A percentile compares a stretch with the other conserved stretches of the same genome.
Conservation (phyloP, 2,113 vertebrate species). For the Cheilinus undulatus region DNA sequence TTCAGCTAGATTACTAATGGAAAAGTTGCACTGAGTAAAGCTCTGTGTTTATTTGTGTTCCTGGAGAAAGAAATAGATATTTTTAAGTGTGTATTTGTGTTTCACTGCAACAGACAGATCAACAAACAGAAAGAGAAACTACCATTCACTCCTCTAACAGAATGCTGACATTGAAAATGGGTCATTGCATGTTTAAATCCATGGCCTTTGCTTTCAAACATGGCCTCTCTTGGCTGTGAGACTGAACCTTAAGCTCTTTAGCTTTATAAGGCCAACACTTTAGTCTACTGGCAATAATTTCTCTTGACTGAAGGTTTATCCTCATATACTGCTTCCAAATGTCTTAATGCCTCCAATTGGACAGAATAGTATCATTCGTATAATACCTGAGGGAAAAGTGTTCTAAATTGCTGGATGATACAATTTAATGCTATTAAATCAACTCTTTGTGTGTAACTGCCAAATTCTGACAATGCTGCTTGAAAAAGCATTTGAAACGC, state of each 20-base stretch:
- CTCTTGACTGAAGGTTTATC: constrained; percentile 19
- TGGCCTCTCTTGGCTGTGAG: constrained; percentile 8
- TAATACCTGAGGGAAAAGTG: not conserved
- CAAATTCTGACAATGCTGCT: not conserved
- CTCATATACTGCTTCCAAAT: constrained; percentile 17
- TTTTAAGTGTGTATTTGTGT: no score
- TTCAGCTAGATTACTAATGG: no score
- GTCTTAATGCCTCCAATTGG: constrained; percentile 21
- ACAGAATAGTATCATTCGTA: constrained; percentile 14
- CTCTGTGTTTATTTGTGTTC: no score
- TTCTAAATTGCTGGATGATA: constrained; percentile 1
- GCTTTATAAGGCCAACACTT: constrained; percentile 45
- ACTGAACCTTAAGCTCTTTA: constrained; percentile 40
- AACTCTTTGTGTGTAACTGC: not conserved
- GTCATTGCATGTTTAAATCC: constrained; percentile 50
- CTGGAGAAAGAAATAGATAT: no score
- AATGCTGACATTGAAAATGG: constrained; percentile 45
- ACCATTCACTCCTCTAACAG: not conserved
- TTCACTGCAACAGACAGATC: not conserved
- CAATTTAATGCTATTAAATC: not conserved
- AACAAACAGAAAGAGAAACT: constrained; percentile 1
- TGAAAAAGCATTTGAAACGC: not conserved
- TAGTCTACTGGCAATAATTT: constrained; percentile 17
- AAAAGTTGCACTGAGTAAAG: no score
- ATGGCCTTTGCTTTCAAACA: constrained; percentile 39